Conservation (phyloP, 1,140 invertebrate species). For the Papilio machaon region DNA sequence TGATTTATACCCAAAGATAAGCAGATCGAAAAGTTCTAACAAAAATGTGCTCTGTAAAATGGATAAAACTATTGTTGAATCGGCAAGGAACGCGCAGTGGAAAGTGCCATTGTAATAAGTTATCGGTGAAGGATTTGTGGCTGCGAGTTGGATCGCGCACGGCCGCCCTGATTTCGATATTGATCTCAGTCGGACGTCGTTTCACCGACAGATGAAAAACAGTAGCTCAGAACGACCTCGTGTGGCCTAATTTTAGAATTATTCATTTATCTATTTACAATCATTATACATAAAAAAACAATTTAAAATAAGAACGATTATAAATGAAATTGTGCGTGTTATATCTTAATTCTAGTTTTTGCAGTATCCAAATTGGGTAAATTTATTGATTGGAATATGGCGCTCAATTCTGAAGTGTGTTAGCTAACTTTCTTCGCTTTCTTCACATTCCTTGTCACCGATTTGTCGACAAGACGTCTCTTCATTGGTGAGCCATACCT, state of each 20-base stretch:
- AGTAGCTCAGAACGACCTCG: constrained; percentile 36
- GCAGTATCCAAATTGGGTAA: background rate
- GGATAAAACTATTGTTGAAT: constrained; percentile 55
- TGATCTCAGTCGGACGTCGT: constrained; percentile 60
- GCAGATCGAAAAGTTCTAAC: constrained; percentile 63
- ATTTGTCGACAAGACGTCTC: constrained; percentile 62
- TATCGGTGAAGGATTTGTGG: constrained; percentile 60
- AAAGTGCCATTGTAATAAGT: constrained; percentile 61
- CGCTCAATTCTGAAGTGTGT: background rate
- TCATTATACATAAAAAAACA: background rate
- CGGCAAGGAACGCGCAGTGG: constrained; percentile 37
- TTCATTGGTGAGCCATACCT: constrained; percentile 56
- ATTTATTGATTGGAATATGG: background rate
- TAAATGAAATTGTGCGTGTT: background rate
- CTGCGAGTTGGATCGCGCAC: constrained; percentile 61
- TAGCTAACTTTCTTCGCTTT: constrained; percentile 50
- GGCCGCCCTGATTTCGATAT: constrained; percentile 69
- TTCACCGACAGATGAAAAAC: constrained; percentile 54
- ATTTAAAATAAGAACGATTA: background rate
- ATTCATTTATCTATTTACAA: background rate
- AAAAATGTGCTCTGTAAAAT: constrained; percentile 40
- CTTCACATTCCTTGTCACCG: constrained; percentile 54
- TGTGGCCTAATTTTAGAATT: background rate
- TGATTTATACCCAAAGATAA: constrained; percentile 74
- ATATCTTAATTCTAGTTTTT: background rate